A percentile compares a stretch with the other conserved stretches of the same genome.
Conservation (phyloP, 1,140 invertebrate genomes). For the Apis laboriosa region DNA sequence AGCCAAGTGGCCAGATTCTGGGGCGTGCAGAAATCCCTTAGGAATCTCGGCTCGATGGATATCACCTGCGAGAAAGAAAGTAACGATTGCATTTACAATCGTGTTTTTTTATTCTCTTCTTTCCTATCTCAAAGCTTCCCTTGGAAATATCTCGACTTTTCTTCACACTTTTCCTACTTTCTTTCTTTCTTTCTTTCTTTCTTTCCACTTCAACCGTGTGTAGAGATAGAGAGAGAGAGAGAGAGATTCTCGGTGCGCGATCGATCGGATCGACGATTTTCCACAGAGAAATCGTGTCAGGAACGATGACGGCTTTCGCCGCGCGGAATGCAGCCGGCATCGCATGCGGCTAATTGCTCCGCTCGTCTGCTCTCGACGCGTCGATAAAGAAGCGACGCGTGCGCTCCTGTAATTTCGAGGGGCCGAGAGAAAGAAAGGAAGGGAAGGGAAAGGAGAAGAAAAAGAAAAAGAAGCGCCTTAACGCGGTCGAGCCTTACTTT, state of each 20-base stretch:
- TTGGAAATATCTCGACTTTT: neutral
- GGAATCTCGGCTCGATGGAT: constrained; percentile 75
- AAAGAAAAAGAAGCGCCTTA: constrained; percentile 6
- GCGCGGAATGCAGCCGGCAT: neutral
- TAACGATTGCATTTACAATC: neutral
- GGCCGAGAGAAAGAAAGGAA: neutral
- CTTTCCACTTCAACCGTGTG: too few relatives aligned
- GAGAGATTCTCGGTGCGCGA: neutral
- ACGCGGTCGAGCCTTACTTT: constrained; percentile 54
- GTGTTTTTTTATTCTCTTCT: too few relatives aligned
- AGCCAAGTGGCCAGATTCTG: constrained; percentile 78
- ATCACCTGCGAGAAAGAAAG: constrained; percentile 68
- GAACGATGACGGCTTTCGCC: constrained; percentile 53
- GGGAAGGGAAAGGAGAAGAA: too few relatives aligned
- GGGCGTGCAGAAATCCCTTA: constrained; percentile 72
- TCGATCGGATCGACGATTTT: constrained; percentile 27
- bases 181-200: too few relatives aligned
- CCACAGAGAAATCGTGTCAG: constrained; percentile 54
- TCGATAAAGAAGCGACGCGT: constrained; percentile 28
- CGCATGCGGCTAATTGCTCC: constrained; percentile 45
- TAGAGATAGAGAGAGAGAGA: too few relatives aligned
- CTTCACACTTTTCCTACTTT: neutral
- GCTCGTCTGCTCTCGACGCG: neutral
- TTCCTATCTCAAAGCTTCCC: too few relatives aligned
- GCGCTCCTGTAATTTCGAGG: constrained; percentile 2